Evolutionary conservation across 2,888 invertebrate species (phyloP).

Genomic region (Dryomyza anilis): DNA sequence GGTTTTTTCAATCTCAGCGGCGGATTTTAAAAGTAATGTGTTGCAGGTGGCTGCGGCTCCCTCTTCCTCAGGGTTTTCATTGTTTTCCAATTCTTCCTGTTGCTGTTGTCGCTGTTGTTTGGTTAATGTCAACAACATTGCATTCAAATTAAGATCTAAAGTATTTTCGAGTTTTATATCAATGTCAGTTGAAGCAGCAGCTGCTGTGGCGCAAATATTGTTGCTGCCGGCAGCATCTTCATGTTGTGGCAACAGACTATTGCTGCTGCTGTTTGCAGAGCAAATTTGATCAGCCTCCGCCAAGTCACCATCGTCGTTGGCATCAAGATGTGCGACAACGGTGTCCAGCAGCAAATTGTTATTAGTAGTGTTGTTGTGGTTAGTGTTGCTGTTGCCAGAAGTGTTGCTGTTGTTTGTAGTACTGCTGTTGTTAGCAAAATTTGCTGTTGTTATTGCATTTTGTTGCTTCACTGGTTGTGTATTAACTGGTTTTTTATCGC

Average conservation of each 20-base stretch:
- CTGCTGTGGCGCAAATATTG: background rate
- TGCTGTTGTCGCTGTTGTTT: constrained; percentile 25
- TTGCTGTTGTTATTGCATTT: no score
- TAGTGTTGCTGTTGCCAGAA: constrained; percentile 31
- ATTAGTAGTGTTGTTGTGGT: constrained; percentile 36
- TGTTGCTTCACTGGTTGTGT: constrained; percentile 21
- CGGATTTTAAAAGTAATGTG: background rate
- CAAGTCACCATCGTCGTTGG: constrained; percentile 71
- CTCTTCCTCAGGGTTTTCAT: constrained; percentile 55
- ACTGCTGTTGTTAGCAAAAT: no score
- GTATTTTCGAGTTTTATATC: background rate
- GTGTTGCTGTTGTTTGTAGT: constrained; percentile 15
- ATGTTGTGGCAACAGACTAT: constrained; percentile 14
- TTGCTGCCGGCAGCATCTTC: constrained; percentile 14
- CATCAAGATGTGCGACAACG: constrained; percentile 62
- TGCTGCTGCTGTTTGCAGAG: constrained; percentile 40
- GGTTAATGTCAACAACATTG: background rate
- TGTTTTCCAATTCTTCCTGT: constrained; percentile 51
- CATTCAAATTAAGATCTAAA: background rate
- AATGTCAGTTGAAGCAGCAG: background rate
- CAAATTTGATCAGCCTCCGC: constrained; percentile 83
- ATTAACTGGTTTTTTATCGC: background rate
- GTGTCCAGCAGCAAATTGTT: constrained; percentile 39
- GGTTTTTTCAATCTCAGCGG: background rate
- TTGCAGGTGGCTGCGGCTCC: constrained; percentile 32